Evolutionary conservation across 2,888 invertebrate genomes (phyloP), one percentile per base, ranked within the genome.

Genomic region (Molorchus minor): DNA sequence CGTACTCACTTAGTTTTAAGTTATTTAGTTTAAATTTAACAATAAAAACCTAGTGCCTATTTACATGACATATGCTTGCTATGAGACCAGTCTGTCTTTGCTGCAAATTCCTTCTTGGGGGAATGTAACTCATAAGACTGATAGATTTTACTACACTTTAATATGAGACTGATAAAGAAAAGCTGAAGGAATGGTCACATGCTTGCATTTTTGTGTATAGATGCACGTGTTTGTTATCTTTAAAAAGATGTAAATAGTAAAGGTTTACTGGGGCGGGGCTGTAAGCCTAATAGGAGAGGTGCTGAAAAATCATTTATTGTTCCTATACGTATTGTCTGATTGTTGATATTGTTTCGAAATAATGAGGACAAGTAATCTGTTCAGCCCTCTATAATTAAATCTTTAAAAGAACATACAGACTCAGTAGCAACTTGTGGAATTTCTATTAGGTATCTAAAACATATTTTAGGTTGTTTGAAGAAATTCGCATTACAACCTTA

Each of bases 41-140:
- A 56, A 58, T 65, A 64, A 67, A 71, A 72, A 74, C 71, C 69
- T 75, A 76, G 78, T 78, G 78, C 78, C 79, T 77, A 76, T 73
- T 71, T 73, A 65, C n/a, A n/a, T n/a, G n/a, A n/a, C n/a, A n/a
- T 70, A 71, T 63, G 68, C 61, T 68, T 65, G 67, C 67, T 68
- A 68, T 68, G 61, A 64, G 69, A 72, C 70, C 72, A 69, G 73
- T 71, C 71, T 72, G 70, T 59, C 64, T 77, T 79, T 78, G 76
- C 77, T 77, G 76, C 76, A 77, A 77, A 76, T 77, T 76, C 78
- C 77, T 75, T 52, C 45, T 47, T 61, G n/a, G 44, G 51, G 76
- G 77, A 74, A 75, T 73, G 78, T 71, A 78, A 78, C 78, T 76
- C 71, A 77, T 79, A 79, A 80, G 80, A 80, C 80, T 80, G 80